A percentile compares a stretch with the other conserved stretches of the same genome.
Conservation (phyloP, 30 jellyfish, hydroid and myxozoan species). For the Turritopsis dohrnii region DNA sequence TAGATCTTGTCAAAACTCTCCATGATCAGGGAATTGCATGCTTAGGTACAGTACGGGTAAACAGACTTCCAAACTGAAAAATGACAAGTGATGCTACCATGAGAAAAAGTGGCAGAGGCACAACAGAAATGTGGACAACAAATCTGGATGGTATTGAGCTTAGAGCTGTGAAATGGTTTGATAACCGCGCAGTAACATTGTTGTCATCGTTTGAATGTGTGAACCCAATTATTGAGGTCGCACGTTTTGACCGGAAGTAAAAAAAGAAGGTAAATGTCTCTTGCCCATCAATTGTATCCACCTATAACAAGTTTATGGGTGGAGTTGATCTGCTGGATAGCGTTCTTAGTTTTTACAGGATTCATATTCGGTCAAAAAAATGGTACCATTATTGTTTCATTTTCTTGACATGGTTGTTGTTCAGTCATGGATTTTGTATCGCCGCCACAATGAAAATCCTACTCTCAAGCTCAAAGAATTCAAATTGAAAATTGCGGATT, state of each 20-base stretch:
- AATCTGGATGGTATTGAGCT: background rate
- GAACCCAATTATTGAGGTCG: background rate
- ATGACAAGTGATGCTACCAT: background rate
- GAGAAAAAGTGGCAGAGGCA: constrained; percentile 5
- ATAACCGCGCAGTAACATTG: background rate
- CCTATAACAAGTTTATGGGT: constrained; percentile 6
- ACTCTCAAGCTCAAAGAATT: too few species aligned
- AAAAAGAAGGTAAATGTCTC: constrained; percentile 1
- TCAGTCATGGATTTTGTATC: background rate
- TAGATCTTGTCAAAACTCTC: constrained; percentile 9
- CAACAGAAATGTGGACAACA: constrained; percentile 5
- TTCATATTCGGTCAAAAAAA: background rate
- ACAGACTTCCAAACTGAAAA: constrained; percentile 14
- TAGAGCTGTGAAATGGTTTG: background rate
- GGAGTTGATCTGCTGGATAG: constrained; percentile 4
- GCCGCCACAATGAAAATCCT: background rate
- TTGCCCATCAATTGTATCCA: background rate
- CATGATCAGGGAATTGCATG: constrained; percentile 16
- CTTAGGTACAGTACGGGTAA: constrained; percentile 14
- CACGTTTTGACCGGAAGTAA: background rate
- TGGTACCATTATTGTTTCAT: background rate
- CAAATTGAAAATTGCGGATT: background rate
- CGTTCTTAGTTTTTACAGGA: background rate
- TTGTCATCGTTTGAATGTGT: background rate
- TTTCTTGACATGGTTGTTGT: background rate